Conservation (phyloP, 92 coral and sea anemone genomes). For the Scolanthus callimorphus region DNA sequence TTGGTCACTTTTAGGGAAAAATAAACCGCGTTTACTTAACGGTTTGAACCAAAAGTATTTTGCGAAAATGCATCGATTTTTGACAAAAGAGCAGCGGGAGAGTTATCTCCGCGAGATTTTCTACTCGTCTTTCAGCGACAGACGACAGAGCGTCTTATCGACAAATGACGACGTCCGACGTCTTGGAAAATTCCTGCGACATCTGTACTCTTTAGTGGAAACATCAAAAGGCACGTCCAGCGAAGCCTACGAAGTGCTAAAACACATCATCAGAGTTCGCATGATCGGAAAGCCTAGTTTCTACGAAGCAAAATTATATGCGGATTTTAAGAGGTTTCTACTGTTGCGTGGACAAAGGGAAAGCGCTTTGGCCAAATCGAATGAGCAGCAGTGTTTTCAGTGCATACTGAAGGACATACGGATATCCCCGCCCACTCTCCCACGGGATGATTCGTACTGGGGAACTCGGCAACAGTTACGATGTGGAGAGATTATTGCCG, state of each 20-base stretch:
- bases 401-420: conserved; percentile 55
- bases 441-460: conserved; percentile 79
- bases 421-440: conserved; percentile 44
- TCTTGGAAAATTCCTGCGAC: conserved; percentile 53
- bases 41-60: too few relatives aligned
- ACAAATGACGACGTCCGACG: conserved; percentile 57
- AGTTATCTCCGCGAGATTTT: conserved; percentile 83
- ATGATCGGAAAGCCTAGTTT: conserved; percentile 77
- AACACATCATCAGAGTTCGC: conserved; percentile 62
- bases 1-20: too few relatives aligned
- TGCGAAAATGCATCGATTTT: conserved; percentile 64
- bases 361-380: conserved; percentile 38
- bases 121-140: conserved; percentile 80
- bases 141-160: conserved; percentile 60
- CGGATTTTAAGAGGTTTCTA: conserved; percentile 70
- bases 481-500: conserved; percentile 86
- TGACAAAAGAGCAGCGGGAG: conserved; percentile 81
- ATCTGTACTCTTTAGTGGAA: conserved; percentile 61
- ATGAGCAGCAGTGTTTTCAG: conserved; percentile 82
- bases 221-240: conserved; percentile 62
- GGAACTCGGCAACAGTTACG: conserved; percentile 77
- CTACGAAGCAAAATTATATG: conserved; percentile 68
- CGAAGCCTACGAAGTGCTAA: conserved; percentile 62
- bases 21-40: too few relatives aligned
- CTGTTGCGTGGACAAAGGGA: conserved; percentile 70